Evolutionary conservation across 2,113 vertebrate species (phyloP).

Genomic region (Actenoides lindsayi): DNA sequence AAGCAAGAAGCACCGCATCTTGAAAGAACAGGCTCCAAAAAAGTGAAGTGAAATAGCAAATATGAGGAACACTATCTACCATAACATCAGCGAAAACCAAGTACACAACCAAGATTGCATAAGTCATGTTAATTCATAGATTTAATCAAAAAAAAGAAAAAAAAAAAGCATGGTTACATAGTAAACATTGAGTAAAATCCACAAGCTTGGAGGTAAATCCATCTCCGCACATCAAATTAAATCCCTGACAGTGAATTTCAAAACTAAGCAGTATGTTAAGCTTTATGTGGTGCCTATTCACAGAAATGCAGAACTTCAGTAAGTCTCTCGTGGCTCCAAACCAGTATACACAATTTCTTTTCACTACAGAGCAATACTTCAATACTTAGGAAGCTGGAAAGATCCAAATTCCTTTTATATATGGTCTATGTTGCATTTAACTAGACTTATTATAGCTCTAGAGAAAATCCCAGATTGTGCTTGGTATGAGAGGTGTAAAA

Average conservation of each 20-base stretch:
- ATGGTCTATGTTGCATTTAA: not conserved
- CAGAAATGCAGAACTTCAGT: not conserved
- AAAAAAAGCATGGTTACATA: accelerated
- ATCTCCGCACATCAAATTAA: not conserved
- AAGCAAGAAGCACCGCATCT: not conserved
- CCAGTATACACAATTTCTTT: not conserved
- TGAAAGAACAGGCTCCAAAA: not conserved
- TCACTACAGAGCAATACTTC: not conserved
- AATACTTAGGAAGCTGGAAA: not conserved
- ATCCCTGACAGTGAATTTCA: not conserved
- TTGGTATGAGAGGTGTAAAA: not conserved
- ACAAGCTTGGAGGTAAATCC: not conserved
- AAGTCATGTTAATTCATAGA: not conserved
- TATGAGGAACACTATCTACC: not conserved
- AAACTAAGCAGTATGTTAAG: not conserved
- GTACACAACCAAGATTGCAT: not conserved
- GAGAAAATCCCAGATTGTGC: constrained; percentile 5
- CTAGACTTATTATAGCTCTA: not conserved
- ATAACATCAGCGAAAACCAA: not conserved
- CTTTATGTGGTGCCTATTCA: not conserved
- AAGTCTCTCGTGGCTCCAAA: not conserved
- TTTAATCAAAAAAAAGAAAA: not conserved
- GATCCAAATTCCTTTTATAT: not conserved
- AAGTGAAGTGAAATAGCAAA: not conserved
- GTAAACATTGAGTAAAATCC: not conserved